Conservation (phyloP, 2,113 vertebrate species). For the Prionailurus bengalensis region DNA sequence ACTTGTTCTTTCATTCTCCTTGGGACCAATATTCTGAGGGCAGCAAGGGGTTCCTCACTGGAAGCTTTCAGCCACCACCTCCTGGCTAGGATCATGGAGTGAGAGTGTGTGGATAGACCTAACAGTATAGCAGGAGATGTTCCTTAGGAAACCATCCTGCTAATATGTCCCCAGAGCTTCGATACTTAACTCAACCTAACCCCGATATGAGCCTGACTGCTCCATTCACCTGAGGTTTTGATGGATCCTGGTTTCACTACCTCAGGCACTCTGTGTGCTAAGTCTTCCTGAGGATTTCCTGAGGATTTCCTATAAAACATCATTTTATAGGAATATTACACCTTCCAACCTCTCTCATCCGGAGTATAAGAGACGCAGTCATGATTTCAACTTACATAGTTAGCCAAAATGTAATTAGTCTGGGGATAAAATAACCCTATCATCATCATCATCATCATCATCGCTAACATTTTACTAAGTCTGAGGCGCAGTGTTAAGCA, state of each 20-base stretch:
- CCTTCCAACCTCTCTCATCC: not conserved
- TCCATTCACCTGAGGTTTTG: not conserved
- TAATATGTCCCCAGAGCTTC: rapidly evolving
- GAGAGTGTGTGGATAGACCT: not conserved
- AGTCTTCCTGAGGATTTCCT: not conserved
- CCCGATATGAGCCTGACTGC: not conserved
- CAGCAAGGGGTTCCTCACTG: not conserved
- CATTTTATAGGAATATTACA: not conserved
- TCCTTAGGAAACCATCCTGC: not conserved
- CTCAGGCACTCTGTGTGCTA: not conserved
- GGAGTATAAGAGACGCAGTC: not conserved
- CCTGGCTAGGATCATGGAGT: not conserved
- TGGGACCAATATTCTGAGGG: not conserved
- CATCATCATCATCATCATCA: not conserved
- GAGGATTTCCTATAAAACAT: not conserved
- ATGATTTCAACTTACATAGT: not conserved
- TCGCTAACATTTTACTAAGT: not conserved
- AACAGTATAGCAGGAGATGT: too few relatives aligned
- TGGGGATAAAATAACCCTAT: not conserved
- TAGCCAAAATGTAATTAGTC: not conserved
- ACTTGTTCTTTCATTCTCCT: slow-evolving; percentile 15
- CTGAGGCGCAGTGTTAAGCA: not conserved
- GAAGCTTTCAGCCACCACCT: not conserved
- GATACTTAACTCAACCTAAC: not conserved
- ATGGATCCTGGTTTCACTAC: not conserved